Conservation (phyloP, 2,113 vertebrate genomes). For the Fulmarus glacialis region DNA sequence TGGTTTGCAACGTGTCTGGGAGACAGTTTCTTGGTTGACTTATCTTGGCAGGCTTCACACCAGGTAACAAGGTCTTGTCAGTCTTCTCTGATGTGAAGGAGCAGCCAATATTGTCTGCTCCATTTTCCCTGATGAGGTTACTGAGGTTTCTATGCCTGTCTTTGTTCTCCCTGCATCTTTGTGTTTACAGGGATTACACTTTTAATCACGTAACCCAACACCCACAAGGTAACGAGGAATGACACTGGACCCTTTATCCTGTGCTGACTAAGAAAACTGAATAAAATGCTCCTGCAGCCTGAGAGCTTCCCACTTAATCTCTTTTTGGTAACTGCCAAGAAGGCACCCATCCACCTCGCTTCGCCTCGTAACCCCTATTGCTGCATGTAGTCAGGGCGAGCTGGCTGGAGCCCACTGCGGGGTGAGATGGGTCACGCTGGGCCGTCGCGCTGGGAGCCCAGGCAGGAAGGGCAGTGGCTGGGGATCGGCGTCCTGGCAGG, state of each 20-base stretch:
- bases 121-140: background rate
- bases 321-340: background rate
- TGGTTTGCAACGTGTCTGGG: background rate
- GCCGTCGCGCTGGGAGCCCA: background rate
- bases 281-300: background rate
- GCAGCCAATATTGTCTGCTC: background rate
- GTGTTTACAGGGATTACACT: background rate
- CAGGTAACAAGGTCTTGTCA: background rate
- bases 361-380: background rate
- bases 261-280: background rate
- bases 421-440: background rate
- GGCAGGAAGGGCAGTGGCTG: background rate
- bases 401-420: background rate
- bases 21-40: background rate
- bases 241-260: background rate
- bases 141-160: background rate
- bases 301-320: background rate
- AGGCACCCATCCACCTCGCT: background rate
- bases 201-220: background rate
- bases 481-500: background rate
- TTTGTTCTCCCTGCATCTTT: background rate
- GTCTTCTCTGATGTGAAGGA: background rate
- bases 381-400: background rate
- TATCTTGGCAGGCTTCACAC: background rate
- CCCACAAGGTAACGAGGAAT: background rate